phyloP scores from a whole-genome alignment of 2,113 vertebrate genomes.

The Ivindomyrus marchei region DNA sequence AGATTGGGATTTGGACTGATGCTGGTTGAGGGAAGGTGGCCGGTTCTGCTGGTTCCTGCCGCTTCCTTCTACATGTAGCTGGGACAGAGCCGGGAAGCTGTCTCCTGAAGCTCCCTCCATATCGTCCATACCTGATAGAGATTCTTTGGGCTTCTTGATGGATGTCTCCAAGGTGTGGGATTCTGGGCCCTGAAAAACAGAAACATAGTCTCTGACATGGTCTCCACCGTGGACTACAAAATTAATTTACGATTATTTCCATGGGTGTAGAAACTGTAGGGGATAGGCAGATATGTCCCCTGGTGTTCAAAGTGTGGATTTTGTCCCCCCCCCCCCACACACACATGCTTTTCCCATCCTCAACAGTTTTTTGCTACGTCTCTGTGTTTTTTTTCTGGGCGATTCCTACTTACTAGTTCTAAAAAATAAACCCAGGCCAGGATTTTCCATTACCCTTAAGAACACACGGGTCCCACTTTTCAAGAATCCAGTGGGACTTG shows the following conservation, averaged over 20 bases:
- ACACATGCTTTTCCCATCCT: neutral
- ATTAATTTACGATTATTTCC: neutral
- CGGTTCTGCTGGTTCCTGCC: conserved; percentile 41
- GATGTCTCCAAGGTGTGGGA: conserved; percentile 64
- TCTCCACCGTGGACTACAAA: neutral
- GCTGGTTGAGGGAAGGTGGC: conserved; percentile 44
- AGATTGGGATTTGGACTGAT: conserved; percentile 58
- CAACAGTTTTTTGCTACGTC: neutral
- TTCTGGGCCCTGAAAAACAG: conserved; percentile 70
- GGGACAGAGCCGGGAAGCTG: conserved; percentile 59
- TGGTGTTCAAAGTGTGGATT: neutral
- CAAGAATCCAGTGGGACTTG: neutral
- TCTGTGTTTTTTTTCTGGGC: too few relatives aligned
- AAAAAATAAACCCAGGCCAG: neutral
- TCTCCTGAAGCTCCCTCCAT: conserved; percentile 72
- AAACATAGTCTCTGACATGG: neutral
- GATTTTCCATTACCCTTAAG: neutral
- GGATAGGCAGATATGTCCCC: neutral
- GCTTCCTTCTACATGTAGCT: conserved; percentile 40
- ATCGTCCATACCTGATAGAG: conserved; percentile 59
- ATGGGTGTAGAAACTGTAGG: neutral
- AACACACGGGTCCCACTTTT: neutral
- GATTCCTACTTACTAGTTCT: neutral
- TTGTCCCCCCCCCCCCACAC: neutral
- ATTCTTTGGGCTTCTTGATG: conserved; percentile 84